Evolutionary conservation across 2,113 vertebrate species (phyloP), one percentile per base, ranked within the genome.

Genomic region (Chionodraco myersi): DNA sequence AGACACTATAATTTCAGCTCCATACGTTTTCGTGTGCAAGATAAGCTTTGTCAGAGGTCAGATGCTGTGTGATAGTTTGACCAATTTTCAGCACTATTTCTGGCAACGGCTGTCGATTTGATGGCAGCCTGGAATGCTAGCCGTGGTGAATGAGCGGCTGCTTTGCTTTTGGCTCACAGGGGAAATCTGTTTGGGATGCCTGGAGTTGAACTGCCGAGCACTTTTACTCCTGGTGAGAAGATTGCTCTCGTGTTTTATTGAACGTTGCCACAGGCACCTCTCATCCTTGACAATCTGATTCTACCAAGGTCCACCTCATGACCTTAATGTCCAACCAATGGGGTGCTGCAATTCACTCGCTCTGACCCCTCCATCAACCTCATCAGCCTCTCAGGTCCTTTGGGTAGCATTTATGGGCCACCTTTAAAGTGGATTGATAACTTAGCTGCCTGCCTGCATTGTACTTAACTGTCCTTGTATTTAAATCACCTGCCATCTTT

Each of bases 181-280:
- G 93, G 94, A 94, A 94, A 93, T 94, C 89, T 93, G 86, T 90
- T 89, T 82, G 81, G 88, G 82, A 77, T 83, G 88, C 88, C 77
- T 58, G 58, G 82, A 86, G 86, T 86, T 84, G 82, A 90, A 88
- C 86, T 53, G 80, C 79, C 1, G 53, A 81, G 75, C 82, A 77
- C 77, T 92, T 91, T 90, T 89, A 85, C 88, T 91, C 84, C 80
- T 69, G 80, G 83, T 86, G 92, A 89, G 89, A 91, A 93, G 90
- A 94, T 93, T 93, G 91, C 88, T 84, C 86, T 93, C 90, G 93
- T 94, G 92, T 94, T 94, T 93, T 94, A 93, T 92, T 93, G 92
- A 94, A 92, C 85, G 78, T 83, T 80, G 77, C 92, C 84, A 86
- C 58, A 1, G 59, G 89, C 87, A 80, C 84, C 91, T 88, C 79